Conservation (phyloP, 2,797 vertebrate species). For the Hypotaenidia okinawae region DNA sequence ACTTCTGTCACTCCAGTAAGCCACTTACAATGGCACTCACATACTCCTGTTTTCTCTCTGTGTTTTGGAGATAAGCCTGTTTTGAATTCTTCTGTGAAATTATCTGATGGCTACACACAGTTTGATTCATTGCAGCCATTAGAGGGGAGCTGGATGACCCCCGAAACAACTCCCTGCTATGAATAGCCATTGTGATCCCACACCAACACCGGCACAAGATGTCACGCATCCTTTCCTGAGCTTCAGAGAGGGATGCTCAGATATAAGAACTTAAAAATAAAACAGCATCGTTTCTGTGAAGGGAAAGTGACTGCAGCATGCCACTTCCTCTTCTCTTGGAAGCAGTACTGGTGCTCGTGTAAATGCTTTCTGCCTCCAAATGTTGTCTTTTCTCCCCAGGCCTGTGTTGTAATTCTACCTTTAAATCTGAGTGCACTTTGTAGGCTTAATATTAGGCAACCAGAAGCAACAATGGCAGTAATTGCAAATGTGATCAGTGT, state of each 20-base stretch:
- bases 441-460: not conserved
- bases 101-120: not conserved
- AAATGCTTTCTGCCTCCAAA: not conserved
- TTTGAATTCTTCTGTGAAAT: not conserved
- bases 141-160: not conserved
- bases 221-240: not conserved
- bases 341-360: not conserved
- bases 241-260: not conserved
- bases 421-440: not conserved
- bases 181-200: not conserved
- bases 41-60: constrained; percentile 4
- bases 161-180: not conserved
- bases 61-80: constrained; percentile 14
- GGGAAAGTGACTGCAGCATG: not conserved
- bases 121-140: not conserved
- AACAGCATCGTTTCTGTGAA: not conserved
- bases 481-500: not conserved
- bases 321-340: not conserved
- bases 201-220: not conserved
- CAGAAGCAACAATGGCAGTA: constrained; percentile 10
- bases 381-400: not conserved
- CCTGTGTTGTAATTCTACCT: constrained; percentile 1
- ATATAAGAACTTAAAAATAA: not conserved
- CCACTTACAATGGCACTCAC: not conserved
- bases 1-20: constrained; percentile 26